These are phyloP conservation scores for Falco concolor DNA, from an alignment of 2,797 vertebrate species.

Conservation along the genomic window DNA sequence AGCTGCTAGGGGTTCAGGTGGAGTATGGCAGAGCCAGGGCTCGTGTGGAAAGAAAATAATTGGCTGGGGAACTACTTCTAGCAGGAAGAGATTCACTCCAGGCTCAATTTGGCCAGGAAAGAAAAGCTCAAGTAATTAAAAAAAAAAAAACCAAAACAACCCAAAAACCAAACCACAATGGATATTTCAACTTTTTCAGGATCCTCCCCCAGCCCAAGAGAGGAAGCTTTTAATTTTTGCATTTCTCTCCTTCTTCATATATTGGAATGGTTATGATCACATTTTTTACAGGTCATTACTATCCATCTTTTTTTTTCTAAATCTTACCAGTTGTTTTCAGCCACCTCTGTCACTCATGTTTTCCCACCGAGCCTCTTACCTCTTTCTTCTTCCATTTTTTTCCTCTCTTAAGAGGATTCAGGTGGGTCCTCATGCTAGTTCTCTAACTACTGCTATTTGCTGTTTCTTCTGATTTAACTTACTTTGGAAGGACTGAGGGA, in stretches of 20 bases:
- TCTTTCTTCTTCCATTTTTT: not conserved
- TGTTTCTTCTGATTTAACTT: not conserved
- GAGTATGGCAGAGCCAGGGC: not conserved
- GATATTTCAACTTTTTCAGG: not conserved
- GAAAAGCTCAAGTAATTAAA: not conserved
- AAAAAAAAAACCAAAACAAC: too few relatives aligned
- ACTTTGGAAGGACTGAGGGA: not conserved
- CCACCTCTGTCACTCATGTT: not conserved
- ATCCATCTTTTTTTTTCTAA: not conserved
- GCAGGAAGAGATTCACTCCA: not conserved
- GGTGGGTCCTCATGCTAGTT: not conserved
- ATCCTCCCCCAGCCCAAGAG: not conserved
- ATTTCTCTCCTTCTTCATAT: not conserved
- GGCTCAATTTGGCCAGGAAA: not conserved
- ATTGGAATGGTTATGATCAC: not conserved
- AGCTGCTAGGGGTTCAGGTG: not conserved
- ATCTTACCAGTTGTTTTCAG: not conserved
- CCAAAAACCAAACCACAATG: not conserved
- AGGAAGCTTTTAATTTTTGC: not conserved
- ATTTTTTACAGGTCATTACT: not conserved
- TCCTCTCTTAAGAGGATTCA: not conserved
- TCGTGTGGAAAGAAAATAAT: not conserved
- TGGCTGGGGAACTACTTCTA: not conserved
- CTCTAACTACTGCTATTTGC: not conserved
- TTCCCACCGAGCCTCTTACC: not conserved